phyloP scores from a whole-genome alignment of 2,888 invertebrate genomes.

The Pomacea canaliculata region DNA sequence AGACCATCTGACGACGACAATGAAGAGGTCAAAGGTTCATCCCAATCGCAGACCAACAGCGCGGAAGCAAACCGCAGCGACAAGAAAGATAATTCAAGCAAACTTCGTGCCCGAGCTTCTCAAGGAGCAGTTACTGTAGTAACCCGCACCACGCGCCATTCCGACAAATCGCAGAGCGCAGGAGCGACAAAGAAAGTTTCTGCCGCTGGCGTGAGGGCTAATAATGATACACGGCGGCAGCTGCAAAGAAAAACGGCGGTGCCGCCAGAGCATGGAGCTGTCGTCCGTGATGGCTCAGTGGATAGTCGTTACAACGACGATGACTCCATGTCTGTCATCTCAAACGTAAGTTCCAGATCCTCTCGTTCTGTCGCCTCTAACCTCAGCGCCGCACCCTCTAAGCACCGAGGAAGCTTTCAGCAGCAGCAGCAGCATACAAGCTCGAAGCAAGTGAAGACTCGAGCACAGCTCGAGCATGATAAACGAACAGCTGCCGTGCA shows the following conservation, averaged over 20 bases:
- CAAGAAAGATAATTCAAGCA: no score
- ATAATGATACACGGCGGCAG: neutral
- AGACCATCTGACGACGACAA: no score
- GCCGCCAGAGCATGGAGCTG: conserved; percentile 7
- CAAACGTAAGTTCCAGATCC: conserved; percentile 11
- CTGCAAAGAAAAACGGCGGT: conserved; percentile 1
- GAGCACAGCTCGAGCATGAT: neutral
- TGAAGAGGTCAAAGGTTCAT: no score
- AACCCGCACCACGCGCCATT: no score
- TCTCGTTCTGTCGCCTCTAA: conserved; percentile 2
- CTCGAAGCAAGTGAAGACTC: neutral
- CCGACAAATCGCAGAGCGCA: no score
- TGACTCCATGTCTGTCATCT: conserved; percentile 12
- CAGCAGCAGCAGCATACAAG: conserved; percentile 2
- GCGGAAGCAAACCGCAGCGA: no score
- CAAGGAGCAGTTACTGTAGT: no score
- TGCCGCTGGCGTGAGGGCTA: no score
- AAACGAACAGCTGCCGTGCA: neutral
- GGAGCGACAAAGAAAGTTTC: no score
- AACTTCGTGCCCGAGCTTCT: no score
- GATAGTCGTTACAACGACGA: conserved; percentile 32
- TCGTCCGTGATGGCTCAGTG: conserved; percentile 34
- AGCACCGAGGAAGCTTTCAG: neutral
- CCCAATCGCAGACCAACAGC: no score
- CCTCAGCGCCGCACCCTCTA: neutral